A percentile compares a stretch with the other conserved stretches of the same genome.
Conservation (phyloP, 2,113 vertebrate genomes). For the Pelmatolapia mariae region DNA sequence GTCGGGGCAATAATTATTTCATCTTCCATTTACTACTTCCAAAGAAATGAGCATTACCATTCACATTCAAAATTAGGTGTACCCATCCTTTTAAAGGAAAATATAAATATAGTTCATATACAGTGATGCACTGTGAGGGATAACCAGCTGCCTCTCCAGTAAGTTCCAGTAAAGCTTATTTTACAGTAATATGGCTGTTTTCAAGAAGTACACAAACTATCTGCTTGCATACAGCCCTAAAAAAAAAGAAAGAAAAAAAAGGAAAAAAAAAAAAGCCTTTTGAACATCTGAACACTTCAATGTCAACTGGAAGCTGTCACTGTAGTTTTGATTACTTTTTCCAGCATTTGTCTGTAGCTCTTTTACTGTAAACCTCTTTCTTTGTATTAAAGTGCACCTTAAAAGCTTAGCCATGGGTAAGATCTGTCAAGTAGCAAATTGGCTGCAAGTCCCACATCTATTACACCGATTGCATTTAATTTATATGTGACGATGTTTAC, state of each 20-base stretch:
- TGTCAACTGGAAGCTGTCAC: background rate
- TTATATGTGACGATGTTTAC: background rate
- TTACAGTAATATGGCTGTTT: background rate
- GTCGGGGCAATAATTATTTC: background rate
- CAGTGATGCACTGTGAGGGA: background rate
- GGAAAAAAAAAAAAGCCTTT: rapidly evolving
- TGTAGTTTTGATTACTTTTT: background rate
- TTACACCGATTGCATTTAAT: background rate
- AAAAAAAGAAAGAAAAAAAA: too few species aligned
- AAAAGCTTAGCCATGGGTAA: background rate
- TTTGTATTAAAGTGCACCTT: background rate
- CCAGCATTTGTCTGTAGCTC: background rate
- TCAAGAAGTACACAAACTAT: background rate
- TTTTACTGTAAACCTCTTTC: background rate
- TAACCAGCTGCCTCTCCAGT: background rate
- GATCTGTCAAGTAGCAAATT: background rate
- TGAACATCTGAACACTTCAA: background rate
- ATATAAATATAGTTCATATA: background rate
- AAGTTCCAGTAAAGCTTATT: background rate
- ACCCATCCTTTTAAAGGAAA: background rate
- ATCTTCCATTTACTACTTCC: background rate
- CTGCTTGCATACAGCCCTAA: background rate
- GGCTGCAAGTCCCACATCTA: background rate
- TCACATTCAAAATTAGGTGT: background rate
- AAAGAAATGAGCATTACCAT: background rate